Base-by-base conservation (phyloP, 2,113 vertebrate genomes). In the Megalops atlanticus region DNA sequence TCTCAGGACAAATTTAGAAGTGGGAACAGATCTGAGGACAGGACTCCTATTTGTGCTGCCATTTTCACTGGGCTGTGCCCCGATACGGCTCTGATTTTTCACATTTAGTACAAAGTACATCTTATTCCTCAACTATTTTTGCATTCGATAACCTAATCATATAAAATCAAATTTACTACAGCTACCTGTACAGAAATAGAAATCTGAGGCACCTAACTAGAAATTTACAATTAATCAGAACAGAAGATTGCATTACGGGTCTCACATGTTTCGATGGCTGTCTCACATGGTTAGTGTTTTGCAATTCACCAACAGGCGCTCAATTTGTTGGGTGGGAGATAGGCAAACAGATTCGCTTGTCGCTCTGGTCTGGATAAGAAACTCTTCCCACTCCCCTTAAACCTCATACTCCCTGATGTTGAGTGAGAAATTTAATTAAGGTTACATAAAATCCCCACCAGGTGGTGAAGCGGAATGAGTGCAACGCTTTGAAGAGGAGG, bases 201-300 rank as follows among this genome's bases (percentile, higher is more conserved):
- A 71, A 71, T 36, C 69, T 36, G 36, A 33, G 36, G 69, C 69
- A 36, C 69, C 69, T 71, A 70, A 36, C 16, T 58, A 58, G 21
- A n/a, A 35, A 36, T 70, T 70, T 70, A 71, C 69, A 71, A 38
- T 71, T 35, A 14, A 71, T 71, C 69, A 71, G 35, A 35, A 71
- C 69, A 71, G 18, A 38, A 27, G 36, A 71, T 71, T 71, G 35
- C 69, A 36, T 71, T 71, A 71, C 35, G 11, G 21, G 16, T 12
- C 35, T 71, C 69, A 71, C 69, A 71, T 71, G 69, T 71, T 71
- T 36, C 31, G 18, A 71, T 33, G 16, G 16, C 69, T 2, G 18
- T 71, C 69, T 71, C 69, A 71, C 36, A 4, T 4, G 16, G 31
- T 71, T 71, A 71, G 35, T 33, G 36, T 71, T 70, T 36, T 35